These are phyloP conservation scores for Sialia sialis DNA, from an alignment of 2,113 vertebrate genomes.

Conservation along the genomic window DNA sequence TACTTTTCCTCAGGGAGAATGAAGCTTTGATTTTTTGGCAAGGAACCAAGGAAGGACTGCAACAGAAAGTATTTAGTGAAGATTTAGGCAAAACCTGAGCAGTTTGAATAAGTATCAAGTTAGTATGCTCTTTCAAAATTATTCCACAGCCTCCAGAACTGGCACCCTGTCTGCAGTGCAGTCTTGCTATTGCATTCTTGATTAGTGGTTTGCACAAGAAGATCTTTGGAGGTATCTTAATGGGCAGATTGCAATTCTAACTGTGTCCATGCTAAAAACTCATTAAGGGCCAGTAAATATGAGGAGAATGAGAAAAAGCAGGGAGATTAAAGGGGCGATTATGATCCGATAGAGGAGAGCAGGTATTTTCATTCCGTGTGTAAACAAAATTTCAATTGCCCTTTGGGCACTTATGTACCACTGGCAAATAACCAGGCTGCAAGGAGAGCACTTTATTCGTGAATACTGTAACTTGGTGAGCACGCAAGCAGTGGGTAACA, in stretches of 20 bases:
- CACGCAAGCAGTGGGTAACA: background rate
- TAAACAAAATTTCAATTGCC: background rate
- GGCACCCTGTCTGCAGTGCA: background rate
- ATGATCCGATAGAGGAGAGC: background rate
- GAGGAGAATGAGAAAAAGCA: background rate
- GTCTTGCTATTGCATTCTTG: background rate
- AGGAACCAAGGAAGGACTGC: background rate
- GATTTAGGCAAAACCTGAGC: background rate
- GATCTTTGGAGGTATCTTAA: background rate
- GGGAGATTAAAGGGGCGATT: background rate
- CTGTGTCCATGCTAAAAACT: background rate
- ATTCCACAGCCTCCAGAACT: background rate
- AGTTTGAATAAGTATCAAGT: background rate
- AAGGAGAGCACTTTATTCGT: background rate
- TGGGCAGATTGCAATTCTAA: background rate
- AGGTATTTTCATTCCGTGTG: background rate
- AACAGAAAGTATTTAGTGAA: background rate
- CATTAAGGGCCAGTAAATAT: conserved; percentile 1
- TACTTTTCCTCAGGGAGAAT: background rate
- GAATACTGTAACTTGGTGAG: conserved; percentile 1
- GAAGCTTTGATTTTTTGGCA: background rate
- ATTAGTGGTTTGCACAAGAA: background rate
- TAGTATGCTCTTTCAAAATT: background rate
- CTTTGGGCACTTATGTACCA: background rate
- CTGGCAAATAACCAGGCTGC: background rate